These are phyloP conservation scores for Podiceps cristatus DNA, from an alignment of 2,113 vertebrate genomes.

Conservation along the genomic window DNA sequence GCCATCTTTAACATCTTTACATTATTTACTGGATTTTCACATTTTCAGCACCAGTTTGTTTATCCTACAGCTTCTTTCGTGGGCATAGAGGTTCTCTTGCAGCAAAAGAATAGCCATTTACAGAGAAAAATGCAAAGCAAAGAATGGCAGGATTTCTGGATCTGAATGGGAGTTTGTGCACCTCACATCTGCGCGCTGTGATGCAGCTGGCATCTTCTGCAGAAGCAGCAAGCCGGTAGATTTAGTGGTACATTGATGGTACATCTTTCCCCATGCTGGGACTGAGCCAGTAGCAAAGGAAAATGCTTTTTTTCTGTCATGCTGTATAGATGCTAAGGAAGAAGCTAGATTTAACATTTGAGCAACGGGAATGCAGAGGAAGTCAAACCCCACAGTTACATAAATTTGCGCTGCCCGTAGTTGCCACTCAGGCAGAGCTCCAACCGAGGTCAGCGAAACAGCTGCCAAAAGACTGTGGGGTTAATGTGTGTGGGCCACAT, in stretches of 20 bases:
- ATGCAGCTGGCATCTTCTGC: constrained; percentile 6
- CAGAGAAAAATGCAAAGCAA: background rate
- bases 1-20: background rate
- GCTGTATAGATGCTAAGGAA: background rate
- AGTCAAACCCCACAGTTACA: background rate
- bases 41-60: background rate
- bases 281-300: background rate
- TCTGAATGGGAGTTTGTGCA: background rate
- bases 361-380: background rate
- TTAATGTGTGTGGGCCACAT: constrained; percentile 42
- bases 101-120: background rate
- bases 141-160: background rate
- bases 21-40: background rate
- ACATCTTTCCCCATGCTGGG: background rate
- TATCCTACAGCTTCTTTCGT: background rate
- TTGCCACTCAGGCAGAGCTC: constrained; percentile 3
- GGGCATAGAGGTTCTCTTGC: background rate
- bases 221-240: background rate
- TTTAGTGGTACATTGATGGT: background rate
- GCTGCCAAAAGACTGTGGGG: constrained; percentile 20
- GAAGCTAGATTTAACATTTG: background rate
- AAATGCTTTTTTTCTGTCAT: background rate
- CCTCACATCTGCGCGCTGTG: background rate
- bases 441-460: constrained; percentile 15
- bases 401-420: background rate